Evolutionary conservation across 2,888 invertebrate genomes (phyloP), one percentile per base, ranked within the genome.

Genomic region (Choreutis nemorana): DNA sequence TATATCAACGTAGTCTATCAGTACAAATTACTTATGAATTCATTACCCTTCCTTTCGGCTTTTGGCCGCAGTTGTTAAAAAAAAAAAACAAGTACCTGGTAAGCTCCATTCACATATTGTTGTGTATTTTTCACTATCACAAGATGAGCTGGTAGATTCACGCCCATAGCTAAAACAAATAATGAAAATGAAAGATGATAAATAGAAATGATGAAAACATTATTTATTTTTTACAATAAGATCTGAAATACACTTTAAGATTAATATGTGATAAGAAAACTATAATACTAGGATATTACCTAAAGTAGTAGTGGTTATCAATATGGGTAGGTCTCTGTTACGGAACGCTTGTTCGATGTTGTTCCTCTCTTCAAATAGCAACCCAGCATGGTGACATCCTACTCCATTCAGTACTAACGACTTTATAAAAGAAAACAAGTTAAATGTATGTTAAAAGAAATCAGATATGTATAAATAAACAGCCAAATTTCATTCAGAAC

Each of bases 101-200:
- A 79, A 23, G 67, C 64, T 1, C 87, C 86, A 33, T 81, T 82
- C 13, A 81, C 78, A 54, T 88, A 91, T 41, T 86, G 85, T 46
- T 85, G 84, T 0, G 92, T 92, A 13, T 89, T 88, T 61, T 91
- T 91, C 22, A 92, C 77, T 11, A 92, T 84, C 3, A 92, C 91
- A 24, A 92, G 73, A 67, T 91, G 91, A 2, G 91, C 91, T 5
- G 91, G 91, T 23, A 92, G 67, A 64, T 92, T 92, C 1, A 92
- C 90, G 3, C 91, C 91, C 87, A 90, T 89, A 2, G 91, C 89
- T 73, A 78, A 28, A 59, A 18, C 8, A 18, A 18, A 8, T 18
- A 18, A 18, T 18, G 8, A 18, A 18, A 18, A 8, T 18, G 8
- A 18, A 18, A 18, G 5, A 18, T 18, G 8, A 18, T 18, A 18